Evolutionary conservation across 2,888 invertebrate species (phyloP).

Genomic region (Smittia sp.): DNA sequence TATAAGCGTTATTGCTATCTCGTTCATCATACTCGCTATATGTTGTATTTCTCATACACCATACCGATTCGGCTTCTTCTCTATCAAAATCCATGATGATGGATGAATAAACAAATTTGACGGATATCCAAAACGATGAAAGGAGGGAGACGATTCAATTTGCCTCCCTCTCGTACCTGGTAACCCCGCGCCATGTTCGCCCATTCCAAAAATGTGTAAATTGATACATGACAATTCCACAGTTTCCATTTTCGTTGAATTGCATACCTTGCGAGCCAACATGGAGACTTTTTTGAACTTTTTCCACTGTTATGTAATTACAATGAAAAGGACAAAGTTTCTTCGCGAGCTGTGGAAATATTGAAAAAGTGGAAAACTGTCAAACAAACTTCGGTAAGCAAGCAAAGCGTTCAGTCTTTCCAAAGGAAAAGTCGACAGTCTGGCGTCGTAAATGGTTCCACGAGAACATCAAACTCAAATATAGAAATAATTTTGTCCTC

Average conservation of each 20-base stretch:
- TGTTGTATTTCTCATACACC: too few species aligned
- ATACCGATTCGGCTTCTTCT: not conserved
- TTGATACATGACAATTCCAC: slow-evolving; percentile 11
- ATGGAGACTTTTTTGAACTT: too few species aligned
- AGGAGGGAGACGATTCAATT: not conserved
- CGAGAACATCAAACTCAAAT: not conserved
- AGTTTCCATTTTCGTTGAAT: not conserved
- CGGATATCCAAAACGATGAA: not conserved
- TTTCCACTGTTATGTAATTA: too few species aligned
- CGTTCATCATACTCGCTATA: too few species aligned
- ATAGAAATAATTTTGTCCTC: not conserved
- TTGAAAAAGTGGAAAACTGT: too few species aligned
- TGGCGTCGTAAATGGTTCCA: not conserved
- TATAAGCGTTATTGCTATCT: not conserved
- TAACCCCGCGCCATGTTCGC: not conserved
- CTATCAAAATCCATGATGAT: not conserved
- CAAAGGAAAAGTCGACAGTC: not conserved
- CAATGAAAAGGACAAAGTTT: too few species aligned
- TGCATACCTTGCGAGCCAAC: not conserved
- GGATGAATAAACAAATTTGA: not conserved
- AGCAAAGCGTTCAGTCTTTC: too few species aligned
- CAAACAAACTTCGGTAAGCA: too few species aligned
- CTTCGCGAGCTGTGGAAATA: too few species aligned
- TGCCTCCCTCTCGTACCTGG: not conserved
- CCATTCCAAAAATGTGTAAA: not conserved